Evolutionary conservation across 1,140 invertebrate species (phyloP), one percentile per base, ranked within the genome.

Genomic region (Cydia splendana): DNA sequence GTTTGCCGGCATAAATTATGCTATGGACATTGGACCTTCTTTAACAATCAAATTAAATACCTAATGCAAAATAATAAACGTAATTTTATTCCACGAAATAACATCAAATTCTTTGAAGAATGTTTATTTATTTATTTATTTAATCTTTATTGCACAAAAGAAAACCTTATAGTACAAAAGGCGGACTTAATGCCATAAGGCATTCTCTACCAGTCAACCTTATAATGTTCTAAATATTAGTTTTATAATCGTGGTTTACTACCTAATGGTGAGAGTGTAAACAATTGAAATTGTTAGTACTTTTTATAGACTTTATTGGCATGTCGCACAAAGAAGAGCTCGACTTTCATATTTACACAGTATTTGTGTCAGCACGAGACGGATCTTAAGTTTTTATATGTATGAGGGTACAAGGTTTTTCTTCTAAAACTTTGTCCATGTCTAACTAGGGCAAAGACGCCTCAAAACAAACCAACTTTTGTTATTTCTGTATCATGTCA

Each of bases 301-400:
- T 53, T 62, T 24, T 62, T 62, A 24, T 62, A 24, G 0, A 18
- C 5, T 10, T 62, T 62, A 62, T 62, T 62, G 20, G n/a, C 20
- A 24, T 62, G 57, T 20, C 9, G 57, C 57, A 62, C 57, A 62
- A 62, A 24, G 57, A 62, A 12, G 53, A 57, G 15, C 57, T 62
- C 18, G 57, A 62, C 57, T 62, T 62, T 62, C 57, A 62, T 62
- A 62, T 62, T 9, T 62, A 57, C n/a, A 57, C 4, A 62, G 10
- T 62, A 62, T 62, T 62, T 62, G 20, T 62, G 57, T 24, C 57
- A 62, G 20, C 57, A 20, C 57, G 9, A 10, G 7, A 24, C 57
- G 7, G 20, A 62, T 62, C 57, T 62, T 13, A 18, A 53, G 51
- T 53, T 53, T 18, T 24, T 12, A 24, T 24, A 57, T 57, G 53